Evolutionary conservation across 2,888 invertebrate genomes (phyloP).

Genomic region (Apodemia zela): DNA sequence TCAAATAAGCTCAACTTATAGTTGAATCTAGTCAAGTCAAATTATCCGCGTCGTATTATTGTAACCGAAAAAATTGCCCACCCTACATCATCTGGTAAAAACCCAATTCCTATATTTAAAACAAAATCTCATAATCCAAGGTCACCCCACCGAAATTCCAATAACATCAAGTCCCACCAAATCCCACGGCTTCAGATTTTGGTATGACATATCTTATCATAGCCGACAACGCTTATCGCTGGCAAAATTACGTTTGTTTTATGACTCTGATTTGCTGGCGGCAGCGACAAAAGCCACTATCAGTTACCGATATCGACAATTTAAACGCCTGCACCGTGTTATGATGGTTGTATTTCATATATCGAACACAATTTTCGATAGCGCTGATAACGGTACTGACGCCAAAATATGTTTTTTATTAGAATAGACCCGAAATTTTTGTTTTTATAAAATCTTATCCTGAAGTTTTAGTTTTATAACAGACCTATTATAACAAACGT

Average conservation of each 20-base stretch:
- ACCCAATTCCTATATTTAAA: too few species aligned
- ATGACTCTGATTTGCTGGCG: slow-evolving; percentile 76
- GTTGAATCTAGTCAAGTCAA: too few species aligned
- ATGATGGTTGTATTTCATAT: slow-evolving; percentile 78
- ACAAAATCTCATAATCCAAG: slow-evolving; percentile 30
- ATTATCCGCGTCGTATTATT: too few species aligned
- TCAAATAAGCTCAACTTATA: too few species aligned
- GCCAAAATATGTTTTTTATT: slow-evolving; percentile 34
- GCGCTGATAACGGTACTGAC: slow-evolving; percentile 58
- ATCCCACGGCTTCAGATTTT: slow-evolving; percentile 77
- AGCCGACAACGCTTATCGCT: slow-evolving; percentile 56
- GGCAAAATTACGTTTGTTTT: slow-evolving; percentile 77
- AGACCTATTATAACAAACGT: too few species aligned
- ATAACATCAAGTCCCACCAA: slow-evolving; percentile 55
- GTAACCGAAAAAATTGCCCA: too few species aligned
- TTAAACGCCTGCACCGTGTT: slow-evolving; percentile 59
- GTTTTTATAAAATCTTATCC: too few species aligned
- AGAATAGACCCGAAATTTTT: background rate
- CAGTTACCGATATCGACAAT: slow-evolving; percentile 57
- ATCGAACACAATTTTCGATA: slow-evolving; percentile 74
- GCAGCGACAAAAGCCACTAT: slow-evolving; percentile 61
- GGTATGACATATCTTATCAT: slow-evolving; percentile 70
- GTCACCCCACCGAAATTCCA: slow-evolving; percentile 46
- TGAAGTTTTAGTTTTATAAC: too few species aligned
- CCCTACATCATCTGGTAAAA: too few species aligned